These are phyloP conservation scores for Schizotus pectinicornis DNA, from an alignment of 2,888 invertebrate genomes.

Conservation along the genomic window DNA sequence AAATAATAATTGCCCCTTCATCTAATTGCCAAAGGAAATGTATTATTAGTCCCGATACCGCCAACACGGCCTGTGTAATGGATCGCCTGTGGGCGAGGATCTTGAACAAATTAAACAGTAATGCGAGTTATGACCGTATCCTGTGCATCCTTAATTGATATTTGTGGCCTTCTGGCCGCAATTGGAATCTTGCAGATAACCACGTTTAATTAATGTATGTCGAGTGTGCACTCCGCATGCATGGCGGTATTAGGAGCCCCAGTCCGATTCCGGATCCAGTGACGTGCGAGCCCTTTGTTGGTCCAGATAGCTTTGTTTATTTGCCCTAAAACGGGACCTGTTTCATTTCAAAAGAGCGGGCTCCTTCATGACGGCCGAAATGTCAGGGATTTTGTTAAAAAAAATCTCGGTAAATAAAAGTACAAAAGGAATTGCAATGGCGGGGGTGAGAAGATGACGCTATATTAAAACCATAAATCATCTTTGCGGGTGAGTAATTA, in stretches of 20 bases:
- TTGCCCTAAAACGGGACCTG: not conserved
- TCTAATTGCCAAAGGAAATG: too few relatives aligned
- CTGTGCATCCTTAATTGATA: constrained; percentile 58
- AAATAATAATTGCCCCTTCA: too few relatives aligned
- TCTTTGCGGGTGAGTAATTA: constrained; percentile 46
- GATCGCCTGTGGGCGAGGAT: constrained; percentile 12
- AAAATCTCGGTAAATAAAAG: not conserved
- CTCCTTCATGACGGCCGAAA: too few relatives aligned
- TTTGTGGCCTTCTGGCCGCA: constrained; percentile 58
- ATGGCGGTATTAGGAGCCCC: constrained; percentile 39
- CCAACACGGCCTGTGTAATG: constrained; percentile 1
- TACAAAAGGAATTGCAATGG: constrained; percentile 1
- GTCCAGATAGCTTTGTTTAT: constrained; percentile 33
- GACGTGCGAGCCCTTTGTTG: constrained; percentile 28
- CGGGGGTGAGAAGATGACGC: constrained; percentile 28
- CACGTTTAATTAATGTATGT: constrained; percentile 58
- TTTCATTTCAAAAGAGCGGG: not conserved
- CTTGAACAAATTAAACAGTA: constrained; percentile 47
- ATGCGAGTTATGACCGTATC: constrained; percentile 55
- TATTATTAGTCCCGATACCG: not conserved
- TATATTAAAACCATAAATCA: constrained; percentile 51
- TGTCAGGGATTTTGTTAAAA: too few relatives aligned
- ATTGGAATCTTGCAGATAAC: constrained; percentile 60
- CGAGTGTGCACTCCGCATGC: constrained; percentile 47
- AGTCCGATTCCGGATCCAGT: constrained; percentile 26